phyloP scores from a whole-genome alignment of 2,888 invertebrate genomes.

The Clitarchus hookeri region DNA sequence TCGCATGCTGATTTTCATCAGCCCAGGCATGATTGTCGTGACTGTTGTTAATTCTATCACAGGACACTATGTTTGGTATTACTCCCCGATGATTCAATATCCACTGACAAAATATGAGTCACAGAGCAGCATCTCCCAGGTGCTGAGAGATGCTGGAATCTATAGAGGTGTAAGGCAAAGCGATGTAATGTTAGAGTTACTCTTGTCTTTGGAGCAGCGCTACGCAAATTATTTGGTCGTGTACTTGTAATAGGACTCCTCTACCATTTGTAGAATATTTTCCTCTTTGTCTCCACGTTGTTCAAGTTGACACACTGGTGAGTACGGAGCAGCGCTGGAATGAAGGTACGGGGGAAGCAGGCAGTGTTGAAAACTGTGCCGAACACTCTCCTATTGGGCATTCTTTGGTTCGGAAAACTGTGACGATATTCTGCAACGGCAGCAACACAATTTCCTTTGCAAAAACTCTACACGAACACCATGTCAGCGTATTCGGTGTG shows the following conservation, averaged over 20 bases:
- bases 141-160: background rate
- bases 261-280: background rate
- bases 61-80: too few relatives aligned
- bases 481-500: too few relatives aligned
- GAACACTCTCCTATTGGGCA: background rate
- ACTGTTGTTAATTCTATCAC: too few relatives aligned
- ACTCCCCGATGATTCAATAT: too few relatives aligned
- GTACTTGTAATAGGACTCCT: background rate
- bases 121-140: too few relatives aligned
- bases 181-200: background rate
- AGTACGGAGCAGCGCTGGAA: background rate
- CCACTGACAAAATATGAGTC: too few relatives aligned
- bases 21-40: too few relatives aligned
- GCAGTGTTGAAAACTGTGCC: background rate
- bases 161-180: background rate
- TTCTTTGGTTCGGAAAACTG: background rate
- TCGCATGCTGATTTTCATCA: too few relatives aligned
- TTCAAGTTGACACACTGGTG: background rate
- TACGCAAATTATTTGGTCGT: background rate
- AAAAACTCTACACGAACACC: too few relatives aligned
- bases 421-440: background rate
- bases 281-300: background rate
- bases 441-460: too few relatives aligned
- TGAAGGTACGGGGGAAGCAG: too few relatives aligned
- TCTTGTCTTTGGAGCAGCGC: background rate